Percentiles rank a stretch among this genome's conserved stretches.
Conservation (phyloP, 2,888 invertebrate species). For the Nomada flava region DNA sequence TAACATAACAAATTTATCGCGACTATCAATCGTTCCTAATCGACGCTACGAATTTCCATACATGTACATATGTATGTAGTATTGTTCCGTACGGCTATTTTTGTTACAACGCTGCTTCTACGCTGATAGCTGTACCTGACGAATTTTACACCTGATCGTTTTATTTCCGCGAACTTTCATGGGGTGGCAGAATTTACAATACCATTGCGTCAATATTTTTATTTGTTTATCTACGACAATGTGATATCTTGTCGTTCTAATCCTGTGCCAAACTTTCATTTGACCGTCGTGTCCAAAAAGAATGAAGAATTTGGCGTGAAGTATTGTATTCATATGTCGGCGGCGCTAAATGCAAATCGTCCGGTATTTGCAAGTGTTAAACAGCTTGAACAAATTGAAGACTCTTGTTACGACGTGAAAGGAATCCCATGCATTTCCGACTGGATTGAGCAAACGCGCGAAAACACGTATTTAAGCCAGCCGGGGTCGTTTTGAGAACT, state of each 20-base stretch:
- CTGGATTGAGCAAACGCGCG: background rate
- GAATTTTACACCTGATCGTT: no score
- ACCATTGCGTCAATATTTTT: no score
- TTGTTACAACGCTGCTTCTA: slow-evolving; percentile 2
- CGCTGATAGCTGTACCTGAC: background rate
- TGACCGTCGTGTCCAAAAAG: no score
- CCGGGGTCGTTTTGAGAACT: background rate
- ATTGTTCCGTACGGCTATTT: background rate
- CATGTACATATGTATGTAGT: no score
- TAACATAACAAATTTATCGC: slow-evolving; percentile 21
- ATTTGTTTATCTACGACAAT: no score
- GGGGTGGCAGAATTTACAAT: no score
- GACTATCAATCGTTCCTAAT: background rate
- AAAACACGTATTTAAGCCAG: background rate
- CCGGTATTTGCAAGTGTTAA: background rate
- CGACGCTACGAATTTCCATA: slow-evolving; percentile 8
- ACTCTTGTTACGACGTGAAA: slow-evolving; percentile 11
- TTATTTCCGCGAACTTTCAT: no score
- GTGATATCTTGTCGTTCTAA: no score
- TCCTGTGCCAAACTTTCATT: no score
- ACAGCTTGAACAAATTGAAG: background rate
- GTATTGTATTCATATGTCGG: background rate
- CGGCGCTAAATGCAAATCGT: background rate
- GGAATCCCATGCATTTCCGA: slow-evolving; percentile 9
- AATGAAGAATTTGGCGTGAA: background rate